A percentile compares a stretch with the other conserved stretches of the same genome.
phyloP scores from a whole-genome alignment of 2,113 vertebrate species.

The Anseranas semipalmata region DNA sequence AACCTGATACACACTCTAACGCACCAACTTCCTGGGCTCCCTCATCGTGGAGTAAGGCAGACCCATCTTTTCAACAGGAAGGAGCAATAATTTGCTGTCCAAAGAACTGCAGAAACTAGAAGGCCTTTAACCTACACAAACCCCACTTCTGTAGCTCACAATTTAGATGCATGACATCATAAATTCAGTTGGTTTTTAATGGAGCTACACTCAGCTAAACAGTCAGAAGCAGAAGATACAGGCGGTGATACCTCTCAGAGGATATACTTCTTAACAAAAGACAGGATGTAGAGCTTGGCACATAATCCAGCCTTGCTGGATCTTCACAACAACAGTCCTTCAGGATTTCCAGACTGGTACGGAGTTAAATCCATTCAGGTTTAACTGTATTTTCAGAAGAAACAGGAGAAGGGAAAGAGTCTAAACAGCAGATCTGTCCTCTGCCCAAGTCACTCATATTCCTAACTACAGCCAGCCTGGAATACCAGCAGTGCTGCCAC shows the following conservation, averaged over 20 bases:
- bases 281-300: background rate
- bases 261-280: background rate
- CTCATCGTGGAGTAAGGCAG: background rate
- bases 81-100: background rate
- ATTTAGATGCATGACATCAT: background rate
- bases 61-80: background rate
- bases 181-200: background rate
- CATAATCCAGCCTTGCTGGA: background rate
- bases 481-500: background rate
- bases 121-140: background rate
- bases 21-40: background rate
- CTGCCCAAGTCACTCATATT: background rate
- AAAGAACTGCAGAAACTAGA: background rate
- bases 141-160: background rate
- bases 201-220: background rate
- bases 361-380: background rate
- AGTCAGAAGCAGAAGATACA: background rate
- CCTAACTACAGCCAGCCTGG: background rate
- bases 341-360: background rate
- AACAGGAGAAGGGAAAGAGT: background rate
- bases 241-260: background rate
- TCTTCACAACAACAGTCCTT: background rate
- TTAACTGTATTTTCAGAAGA: background rate
- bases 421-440: background rate
- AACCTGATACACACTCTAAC: background rate